These are phyloP conservation scores for Harpagifer antarcticus DNA, from an alignment of 2,797 vertebrate genomes.

Conservation along the genomic window DNA sequence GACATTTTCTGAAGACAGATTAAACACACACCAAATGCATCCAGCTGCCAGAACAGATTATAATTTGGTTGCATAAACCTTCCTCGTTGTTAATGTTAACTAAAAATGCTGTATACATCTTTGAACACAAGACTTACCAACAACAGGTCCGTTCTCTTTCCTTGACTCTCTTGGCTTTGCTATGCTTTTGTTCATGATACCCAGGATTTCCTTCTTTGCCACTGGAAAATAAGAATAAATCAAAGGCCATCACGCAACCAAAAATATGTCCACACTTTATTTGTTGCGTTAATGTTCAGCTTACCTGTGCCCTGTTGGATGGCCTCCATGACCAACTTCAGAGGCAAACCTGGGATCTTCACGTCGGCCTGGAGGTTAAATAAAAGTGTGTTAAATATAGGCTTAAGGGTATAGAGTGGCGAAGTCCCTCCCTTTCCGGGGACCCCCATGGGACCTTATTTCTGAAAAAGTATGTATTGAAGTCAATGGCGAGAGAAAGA, in stretches of 20 bases:
- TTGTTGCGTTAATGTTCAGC: neutral
- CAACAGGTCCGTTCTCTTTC: conserved; percentile 93
- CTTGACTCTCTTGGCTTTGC: conserved; percentile 88
- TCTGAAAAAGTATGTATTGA: too few relatives aligned
- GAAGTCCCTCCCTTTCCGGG: too few relatives aligned
- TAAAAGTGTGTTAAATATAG: neutral
- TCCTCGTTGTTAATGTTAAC: neutral
- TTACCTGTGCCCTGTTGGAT: conserved; percentile 96
- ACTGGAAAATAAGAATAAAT: conserved; percentile 77
- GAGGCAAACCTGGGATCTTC: conserved; percentile 95
- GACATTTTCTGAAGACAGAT: conserved; percentile 88
- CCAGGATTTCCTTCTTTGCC: conserved; percentile 94
- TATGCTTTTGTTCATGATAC: conserved; percentile 94
- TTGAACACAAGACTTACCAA: conserved; percentile 84
- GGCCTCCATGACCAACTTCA: conserved; percentile 97
- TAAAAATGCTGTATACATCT: too few relatives aligned
- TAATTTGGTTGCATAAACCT: neutral
- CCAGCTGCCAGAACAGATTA: neutral
- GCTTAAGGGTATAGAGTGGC: neutral
- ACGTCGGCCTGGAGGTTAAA: conserved; percentile 90
- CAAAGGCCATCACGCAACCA: neutral
- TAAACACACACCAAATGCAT: neutral
- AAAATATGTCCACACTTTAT: neutral
- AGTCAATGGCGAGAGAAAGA: too few relatives aligned
- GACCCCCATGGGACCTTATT: too few relatives aligned